These are phyloP conservation scores for Halictus ligatus DNA, from an alignment of 2,888 invertebrate genomes.

Conservation along the genomic window DNA sequence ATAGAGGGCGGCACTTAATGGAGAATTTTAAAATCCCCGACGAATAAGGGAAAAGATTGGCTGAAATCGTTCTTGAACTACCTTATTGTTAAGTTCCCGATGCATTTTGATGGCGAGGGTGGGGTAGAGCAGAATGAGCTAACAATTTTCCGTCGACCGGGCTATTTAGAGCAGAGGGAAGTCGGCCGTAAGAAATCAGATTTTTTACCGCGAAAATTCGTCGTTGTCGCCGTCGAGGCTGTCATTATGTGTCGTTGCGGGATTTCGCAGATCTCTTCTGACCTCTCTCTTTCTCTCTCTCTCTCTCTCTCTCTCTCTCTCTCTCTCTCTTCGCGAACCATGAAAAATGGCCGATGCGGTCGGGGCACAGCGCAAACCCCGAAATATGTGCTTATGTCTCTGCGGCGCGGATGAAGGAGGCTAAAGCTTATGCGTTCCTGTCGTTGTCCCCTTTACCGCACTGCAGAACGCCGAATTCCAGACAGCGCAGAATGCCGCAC, in stretches of 20 bases:
- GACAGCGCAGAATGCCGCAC: slow-evolving; percentile 25
- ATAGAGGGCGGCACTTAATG: slow-evolving; percentile 10
- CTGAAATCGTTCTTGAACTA: slow-evolving; percentile 20
- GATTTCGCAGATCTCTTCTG: slow-evolving; percentile 44
- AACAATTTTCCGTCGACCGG: slow-evolving; percentile 10
- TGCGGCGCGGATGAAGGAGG: slow-evolving; percentile 46
- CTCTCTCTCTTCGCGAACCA: slow-evolving; percentile 30
- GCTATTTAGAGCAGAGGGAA: slow-evolving; percentile 11
- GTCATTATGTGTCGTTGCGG: slow-evolving; percentile 58
- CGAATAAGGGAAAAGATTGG: slow-evolving; percentile 1
- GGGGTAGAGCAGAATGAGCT: background rate
- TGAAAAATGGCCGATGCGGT: slow-evolving; percentile 63
- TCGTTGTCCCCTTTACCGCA: slow-evolving; percentile 55
- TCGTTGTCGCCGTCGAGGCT: slow-evolving; percentile 43
- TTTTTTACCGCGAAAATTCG: slow-evolving; percentile 42
- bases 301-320: no score
- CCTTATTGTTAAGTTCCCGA: slow-evolving; percentile 13
- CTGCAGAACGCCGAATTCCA: slow-evolving; percentile 67
- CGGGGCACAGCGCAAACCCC: slow-evolving; percentile 38
- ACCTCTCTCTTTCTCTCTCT: no score
- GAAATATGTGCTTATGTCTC: slow-evolving; percentile 56
- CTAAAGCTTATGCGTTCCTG: slow-evolving; percentile 51
- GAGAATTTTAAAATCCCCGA: slow-evolving; percentile 3
- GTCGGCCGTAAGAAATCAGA: slow-evolving; percentile 25
- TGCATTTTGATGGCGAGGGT: slow-evolving; percentile 12